Conservation (phyloP, 2,113 vertebrate genomes). For the Dolichotis patagonum region DNA sequence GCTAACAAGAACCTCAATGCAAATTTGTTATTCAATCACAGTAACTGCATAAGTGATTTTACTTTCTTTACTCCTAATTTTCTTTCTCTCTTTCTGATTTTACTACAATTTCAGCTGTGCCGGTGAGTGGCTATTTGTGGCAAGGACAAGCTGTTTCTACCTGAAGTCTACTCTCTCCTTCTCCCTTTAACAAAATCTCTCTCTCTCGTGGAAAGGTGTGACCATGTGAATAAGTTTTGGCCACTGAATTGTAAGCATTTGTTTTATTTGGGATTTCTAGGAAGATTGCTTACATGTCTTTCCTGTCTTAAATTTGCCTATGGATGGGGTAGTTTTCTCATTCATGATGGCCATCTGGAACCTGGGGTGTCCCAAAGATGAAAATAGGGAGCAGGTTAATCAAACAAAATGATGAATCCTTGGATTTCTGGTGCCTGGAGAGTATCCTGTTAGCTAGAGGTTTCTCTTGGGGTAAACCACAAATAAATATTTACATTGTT, state of each 20-base stretch:
- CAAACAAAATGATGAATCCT: not conserved
- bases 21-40: not conserved
- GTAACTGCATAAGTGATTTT: not conserved
- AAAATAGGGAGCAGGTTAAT: not conserved
- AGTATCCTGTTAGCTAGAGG: no score
- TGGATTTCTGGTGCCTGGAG: not conserved
- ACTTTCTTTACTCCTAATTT: not conserved
- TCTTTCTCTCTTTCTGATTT: not conserved
- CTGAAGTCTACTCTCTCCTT: not conserved
- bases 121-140: not conserved
- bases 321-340: not conserved
- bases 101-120: not conserved
- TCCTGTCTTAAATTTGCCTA: not conserved
- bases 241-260: not conserved
- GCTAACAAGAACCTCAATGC: not conserved
- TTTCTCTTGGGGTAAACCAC: not conserved
- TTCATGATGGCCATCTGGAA: not conserved
- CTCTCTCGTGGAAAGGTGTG: not conserved
- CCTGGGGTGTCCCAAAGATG: not conserved
- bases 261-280: not conserved
- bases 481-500: conserved; percentile 8
- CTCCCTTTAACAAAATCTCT: not conserved
- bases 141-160: not conserved
- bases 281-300: not conserved
- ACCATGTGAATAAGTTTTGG: not conserved